Conservation (phyloP, 2,888 invertebrate genomes). For the Netelia melanura region DNA sequence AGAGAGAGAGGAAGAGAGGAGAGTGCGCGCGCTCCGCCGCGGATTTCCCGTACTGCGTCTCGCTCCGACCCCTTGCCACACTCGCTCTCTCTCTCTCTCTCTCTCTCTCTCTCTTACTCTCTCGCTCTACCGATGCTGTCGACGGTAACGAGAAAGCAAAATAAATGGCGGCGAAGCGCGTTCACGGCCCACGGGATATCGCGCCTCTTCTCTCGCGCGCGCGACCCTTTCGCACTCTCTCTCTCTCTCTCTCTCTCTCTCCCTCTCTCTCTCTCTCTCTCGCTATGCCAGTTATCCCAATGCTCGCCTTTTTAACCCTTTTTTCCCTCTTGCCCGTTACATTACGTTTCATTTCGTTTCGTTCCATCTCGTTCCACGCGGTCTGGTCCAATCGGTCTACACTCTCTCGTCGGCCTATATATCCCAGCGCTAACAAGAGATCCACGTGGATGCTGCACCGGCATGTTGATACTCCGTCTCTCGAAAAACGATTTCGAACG, state of each 20-base stretch:
- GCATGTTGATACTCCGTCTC: conserved; percentile 26
- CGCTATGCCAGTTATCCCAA: conserved; percentile 21
- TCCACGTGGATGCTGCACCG: conserved; percentile 45
- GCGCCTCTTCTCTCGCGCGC: conserved; percentile 52
- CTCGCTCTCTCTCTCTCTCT: conserved; percentile 21
- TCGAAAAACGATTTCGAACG: no score
- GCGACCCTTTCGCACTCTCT: conserved; percentile 48
- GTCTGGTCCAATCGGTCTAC: conserved; percentile 70
- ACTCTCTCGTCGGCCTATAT: conserved; percentile 34
- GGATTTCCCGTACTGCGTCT: no score
- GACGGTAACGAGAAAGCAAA: conserved; percentile 75
- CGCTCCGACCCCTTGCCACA: background rate
- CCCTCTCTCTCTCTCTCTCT: background rate
- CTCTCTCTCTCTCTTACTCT: conserved; percentile 23
- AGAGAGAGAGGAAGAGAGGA: no score
- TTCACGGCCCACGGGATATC: conserved; percentile 62
- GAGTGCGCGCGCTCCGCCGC: no score
- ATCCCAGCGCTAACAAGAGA: conserved; percentile 70
- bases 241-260: conserved; percentile 15
- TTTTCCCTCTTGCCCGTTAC: conserved; percentile 51
- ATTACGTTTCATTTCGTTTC: conserved; percentile 65
- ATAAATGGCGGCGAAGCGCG: conserved; percentile 73
- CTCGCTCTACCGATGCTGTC: conserved; percentile 63
- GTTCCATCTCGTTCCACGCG: conserved; percentile 70
- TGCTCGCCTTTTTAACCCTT: conserved; percentile 51